Conservation (phyloP, 2,113 vertebrate species). For the Actinemys pallida region DNA sequence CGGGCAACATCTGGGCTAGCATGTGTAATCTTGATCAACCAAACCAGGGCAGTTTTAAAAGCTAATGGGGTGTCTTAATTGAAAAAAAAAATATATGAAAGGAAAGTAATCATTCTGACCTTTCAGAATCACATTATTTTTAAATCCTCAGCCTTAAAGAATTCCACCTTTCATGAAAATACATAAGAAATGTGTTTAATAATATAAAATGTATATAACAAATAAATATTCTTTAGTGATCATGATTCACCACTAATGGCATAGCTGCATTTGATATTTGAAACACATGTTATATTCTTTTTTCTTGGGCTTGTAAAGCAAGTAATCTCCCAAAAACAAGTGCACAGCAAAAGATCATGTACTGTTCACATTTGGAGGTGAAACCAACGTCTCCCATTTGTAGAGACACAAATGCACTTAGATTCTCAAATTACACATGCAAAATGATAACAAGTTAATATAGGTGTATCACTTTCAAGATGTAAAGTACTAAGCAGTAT, state of each 20-base stretch:
- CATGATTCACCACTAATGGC: not conserved
- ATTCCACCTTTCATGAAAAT: not conserved
- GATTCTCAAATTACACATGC: slow-evolving; percentile 1
- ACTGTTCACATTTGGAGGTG: not conserved
- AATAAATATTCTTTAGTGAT: not conserved
- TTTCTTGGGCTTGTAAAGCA: slow-evolving; percentile 42
- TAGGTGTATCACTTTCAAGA: not conserved
- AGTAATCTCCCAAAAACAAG: slow-evolving; percentile 29
- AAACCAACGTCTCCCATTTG: slow-evolving; percentile 34
- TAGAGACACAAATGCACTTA: not conserved
- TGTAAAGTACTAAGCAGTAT: not conserved
- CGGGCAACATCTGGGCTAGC: slow-evolving; percentile 28
- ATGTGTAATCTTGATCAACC: not conserved
- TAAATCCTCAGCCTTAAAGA: not conserved
- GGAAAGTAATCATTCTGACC: not conserved
- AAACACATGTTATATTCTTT: slow-evolving; percentile 15
- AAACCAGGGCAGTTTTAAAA: slow-evolving; percentile 22
- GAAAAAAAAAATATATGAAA: not conserved
- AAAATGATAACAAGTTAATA: not conserved
- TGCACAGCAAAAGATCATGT: slow-evolving; percentile 11
- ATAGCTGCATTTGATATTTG: not conserved
- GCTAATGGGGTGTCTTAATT: not conserved
- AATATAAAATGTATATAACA: too few relatives aligned
- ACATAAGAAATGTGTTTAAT: too few relatives aligned
- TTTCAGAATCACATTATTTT: not conserved